phyloP scores from a whole-genome alignment of 1,140 invertebrate species.

The Dolichoris vasculosae region DNA sequence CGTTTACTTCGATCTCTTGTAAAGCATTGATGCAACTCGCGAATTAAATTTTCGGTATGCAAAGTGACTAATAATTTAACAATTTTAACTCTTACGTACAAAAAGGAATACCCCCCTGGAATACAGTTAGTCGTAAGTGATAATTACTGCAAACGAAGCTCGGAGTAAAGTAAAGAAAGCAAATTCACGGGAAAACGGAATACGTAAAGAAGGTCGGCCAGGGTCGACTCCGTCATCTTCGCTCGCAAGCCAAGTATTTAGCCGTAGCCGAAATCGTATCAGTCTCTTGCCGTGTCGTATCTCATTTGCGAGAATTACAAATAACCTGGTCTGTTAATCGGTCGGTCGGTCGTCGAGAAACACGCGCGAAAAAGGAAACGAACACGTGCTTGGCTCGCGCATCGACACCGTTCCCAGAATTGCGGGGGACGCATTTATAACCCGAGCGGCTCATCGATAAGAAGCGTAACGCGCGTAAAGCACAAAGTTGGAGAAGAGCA shows the following conservation, averaged over 20 bases:
- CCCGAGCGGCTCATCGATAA: background rate
- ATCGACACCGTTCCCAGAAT: background rate
- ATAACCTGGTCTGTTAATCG: background rate
- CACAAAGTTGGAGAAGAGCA: too few species aligned
- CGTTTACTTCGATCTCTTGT: background rate
- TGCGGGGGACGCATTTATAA: background rate
- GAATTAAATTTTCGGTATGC: background rate
- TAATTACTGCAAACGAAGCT: too few species aligned
- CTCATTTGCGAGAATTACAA: background rate
- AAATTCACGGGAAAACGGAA: background rate
- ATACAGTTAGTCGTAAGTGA: too few species aligned
- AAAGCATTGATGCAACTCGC: background rate
- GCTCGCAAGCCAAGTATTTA: background rate
- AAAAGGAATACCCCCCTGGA: background rate
- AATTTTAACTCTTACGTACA: background rate
- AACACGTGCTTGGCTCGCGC: background rate
- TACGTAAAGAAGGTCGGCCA: background rate
- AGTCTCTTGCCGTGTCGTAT: background rate
- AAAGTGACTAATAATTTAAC: background rate
- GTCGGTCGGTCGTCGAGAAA: background rate
- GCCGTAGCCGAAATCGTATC: background rate
- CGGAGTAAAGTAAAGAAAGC: too few species aligned
- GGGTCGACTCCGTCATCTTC: background rate
- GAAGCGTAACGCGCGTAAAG: background rate
- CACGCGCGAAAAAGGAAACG: background rate